Percentiles rank a stretch among this genome's conserved stretches.
Evolutionary conservation across 2,113 vertebrate genomes (phyloP).

Genomic region (Cromileptes altivelis): DNA sequence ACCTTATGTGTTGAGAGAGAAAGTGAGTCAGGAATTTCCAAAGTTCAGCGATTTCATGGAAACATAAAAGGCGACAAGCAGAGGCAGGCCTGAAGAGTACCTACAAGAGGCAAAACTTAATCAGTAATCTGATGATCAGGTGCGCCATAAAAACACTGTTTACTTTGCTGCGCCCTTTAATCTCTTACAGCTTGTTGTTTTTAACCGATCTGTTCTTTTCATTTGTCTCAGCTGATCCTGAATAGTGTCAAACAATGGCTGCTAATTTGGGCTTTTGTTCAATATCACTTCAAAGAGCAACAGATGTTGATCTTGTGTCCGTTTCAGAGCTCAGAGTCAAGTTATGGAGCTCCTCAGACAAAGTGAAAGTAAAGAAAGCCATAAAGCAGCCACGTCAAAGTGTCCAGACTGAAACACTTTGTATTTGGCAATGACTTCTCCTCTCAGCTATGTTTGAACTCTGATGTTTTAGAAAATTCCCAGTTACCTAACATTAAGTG

Average conservation of each 20-base stretch:
- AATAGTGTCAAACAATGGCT: neutral
- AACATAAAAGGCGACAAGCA: slow-evolving; percentile 35
- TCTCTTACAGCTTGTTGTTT: neutral
- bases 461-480: neutral
- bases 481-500: slow-evolving; percentile 17
- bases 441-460: neutral
- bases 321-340: neutral
- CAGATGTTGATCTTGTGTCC: neutral
- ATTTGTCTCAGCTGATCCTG: neutral
- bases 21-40: slow-evolving; percentile 14
- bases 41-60: slow-evolving; percentile 26
- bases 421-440: slow-evolving; percentile 7
- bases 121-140: slow-evolving; percentile 27
- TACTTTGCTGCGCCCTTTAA: slow-evolving; percentile 8
- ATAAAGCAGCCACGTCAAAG: slow-evolving; percentile 4
- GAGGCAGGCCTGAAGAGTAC: slow-evolving; percentile 13
- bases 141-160: slow-evolving; percentile 11
- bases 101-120: neutral
- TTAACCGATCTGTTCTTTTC: neutral
- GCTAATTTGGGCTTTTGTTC: neutral
- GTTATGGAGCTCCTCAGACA: neutral
- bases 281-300: neutral
- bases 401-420: slow-evolving; percentile 14
- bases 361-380: slow-evolving; percentile 51
- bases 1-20: neutral